Conservation (phyloP, 2,113 vertebrate genomes). For the Todiramphus chloris region DNA sequence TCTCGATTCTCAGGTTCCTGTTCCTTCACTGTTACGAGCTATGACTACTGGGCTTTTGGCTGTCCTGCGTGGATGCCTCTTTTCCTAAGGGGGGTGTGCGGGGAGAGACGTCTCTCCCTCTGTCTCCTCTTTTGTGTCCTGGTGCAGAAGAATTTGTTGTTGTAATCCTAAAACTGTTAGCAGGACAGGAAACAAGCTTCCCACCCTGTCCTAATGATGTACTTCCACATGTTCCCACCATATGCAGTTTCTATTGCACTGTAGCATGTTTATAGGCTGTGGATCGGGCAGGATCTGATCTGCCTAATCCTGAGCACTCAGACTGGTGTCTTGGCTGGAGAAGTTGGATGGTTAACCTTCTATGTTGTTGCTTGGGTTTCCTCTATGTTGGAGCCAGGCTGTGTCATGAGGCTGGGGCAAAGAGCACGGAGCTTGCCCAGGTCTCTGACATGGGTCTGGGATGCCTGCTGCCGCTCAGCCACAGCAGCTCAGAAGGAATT, state of each 20-base stretch:
- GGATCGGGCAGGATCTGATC: background rate
- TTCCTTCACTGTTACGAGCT: background rate
- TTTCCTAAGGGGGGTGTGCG: background rate
- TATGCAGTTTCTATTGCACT: background rate
- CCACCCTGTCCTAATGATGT: background rate
- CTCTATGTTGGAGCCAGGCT: background rate
- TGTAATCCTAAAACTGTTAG: background rate
- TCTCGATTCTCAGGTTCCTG: conserved; percentile 60
- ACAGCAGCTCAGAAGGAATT: background rate
- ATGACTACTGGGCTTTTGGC: conserved; percentile 54
- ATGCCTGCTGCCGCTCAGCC: background rate
- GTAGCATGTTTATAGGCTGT: background rate
- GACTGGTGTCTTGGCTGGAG: background rate
- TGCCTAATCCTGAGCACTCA: background rate
- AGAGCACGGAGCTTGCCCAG: background rate
- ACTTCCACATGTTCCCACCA: background rate
- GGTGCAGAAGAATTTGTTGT: background rate
- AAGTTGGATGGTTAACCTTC: background rate
- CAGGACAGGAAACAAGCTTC: background rate
- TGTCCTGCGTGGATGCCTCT: background rate
- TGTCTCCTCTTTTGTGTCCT: background rate
- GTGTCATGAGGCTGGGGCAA: background rate
- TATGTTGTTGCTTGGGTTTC: background rate
- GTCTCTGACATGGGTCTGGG: background rate
- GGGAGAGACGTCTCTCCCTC: accelerated